Evolutionary conservation across 2,888 invertebrate genomes (phyloP), one percentile per base, ranked within the genome.

Genomic region (Drosophila affinis): DNA sequence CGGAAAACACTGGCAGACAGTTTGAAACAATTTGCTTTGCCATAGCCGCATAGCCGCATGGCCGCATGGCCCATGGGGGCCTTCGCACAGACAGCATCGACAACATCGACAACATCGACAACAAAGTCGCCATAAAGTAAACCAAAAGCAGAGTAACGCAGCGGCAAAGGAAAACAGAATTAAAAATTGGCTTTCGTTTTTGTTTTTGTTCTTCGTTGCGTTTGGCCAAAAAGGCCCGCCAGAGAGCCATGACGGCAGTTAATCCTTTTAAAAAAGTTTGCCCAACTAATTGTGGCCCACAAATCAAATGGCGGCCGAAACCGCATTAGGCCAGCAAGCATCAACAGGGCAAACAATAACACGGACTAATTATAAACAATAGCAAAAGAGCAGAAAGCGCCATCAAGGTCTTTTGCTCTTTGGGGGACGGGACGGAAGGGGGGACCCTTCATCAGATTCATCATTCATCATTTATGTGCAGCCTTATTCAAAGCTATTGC

Each of bases 221-320:
- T 39, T 39, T 7, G n/a, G 39, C 39, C 27, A 4, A 32, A 44
- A 47, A 53, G 18, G 10, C n/a, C 24, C 9, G 17, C 14, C 54
- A 44, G 39, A 39, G 39, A 39, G 39, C 29, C 55, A 34, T 63
- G 61, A 46, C 10, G 34, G 44, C 71, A 70, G 54, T 49, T 69
- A 71, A 69, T 69, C 69, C 69, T 45, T 69, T 69, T 69, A 46
- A 49, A 69, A 69, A 69, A 68, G 54, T 71, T 69, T 49, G 47
- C 59, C 27, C 49, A 70, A 71, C 69, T 69, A 69, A 69, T 69
- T 69, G 60, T 55, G 2, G 59, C 71, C 55, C 44, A 69, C 69
- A 69, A 69, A 69, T 69, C 71, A 69, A 65, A 65, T 65, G 53
- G 54, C 48, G 18, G 48, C 48, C 53, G 48, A 64, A 65, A 65